phyloP scores from a whole-genome alignment of 2,113 vertebrate species.

The Columbina picui region DNA sequence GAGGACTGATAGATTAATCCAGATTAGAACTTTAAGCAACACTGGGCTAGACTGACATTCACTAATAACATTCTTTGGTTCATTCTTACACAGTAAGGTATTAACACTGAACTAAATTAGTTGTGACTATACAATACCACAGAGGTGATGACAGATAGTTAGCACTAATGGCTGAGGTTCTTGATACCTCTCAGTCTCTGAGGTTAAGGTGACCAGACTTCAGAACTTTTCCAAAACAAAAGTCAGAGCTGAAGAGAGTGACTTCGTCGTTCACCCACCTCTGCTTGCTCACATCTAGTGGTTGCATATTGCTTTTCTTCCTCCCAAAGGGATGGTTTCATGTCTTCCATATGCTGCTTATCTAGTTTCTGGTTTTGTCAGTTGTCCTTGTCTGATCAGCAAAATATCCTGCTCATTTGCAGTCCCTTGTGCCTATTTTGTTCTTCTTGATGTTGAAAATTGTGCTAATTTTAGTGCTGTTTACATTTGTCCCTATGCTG shows the following conservation, averaged over 20 bases:
- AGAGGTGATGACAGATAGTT: neutral
- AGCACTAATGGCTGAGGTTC: neutral
- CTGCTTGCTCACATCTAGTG: neutral
- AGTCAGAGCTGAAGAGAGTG: neutral
- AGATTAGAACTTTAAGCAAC: neutral
- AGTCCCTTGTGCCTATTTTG: neutral
- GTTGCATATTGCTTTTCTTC: neutral
- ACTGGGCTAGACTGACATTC: neutral
- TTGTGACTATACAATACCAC: neutral
- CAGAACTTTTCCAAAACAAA: neutral
- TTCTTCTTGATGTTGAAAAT: neutral
- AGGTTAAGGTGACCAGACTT: neutral
- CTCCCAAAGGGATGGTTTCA: neutral
- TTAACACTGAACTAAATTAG: neutral
- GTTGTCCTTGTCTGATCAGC: neutral
- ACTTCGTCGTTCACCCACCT: neutral
- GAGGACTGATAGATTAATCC: neutral
- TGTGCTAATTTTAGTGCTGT: neutral
- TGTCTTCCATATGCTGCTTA: neutral
- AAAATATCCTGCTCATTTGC: neutral
- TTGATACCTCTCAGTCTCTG: neutral
- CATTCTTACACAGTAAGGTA: neutral
- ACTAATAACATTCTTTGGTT: neutral
- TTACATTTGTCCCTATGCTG: neutral
- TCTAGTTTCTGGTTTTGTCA: neutral